Evolutionary conservation across 2,888 invertebrate species (phyloP).

Genomic region (Oligia strigilis): DNA sequence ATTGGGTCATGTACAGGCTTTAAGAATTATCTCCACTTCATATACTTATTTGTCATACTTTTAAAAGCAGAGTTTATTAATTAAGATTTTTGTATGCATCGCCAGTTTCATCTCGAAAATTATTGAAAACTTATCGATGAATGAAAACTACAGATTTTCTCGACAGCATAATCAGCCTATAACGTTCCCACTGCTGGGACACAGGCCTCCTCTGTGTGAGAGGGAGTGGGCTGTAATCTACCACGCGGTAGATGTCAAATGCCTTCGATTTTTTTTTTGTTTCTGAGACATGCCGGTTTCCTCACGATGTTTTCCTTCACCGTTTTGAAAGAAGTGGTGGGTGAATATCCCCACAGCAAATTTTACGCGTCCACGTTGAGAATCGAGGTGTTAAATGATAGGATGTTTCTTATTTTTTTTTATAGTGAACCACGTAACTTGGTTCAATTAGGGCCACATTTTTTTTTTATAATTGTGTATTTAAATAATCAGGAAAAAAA

Average conservation of each 20-base stretch:
- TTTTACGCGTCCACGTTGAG: too few species aligned
- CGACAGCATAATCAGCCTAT: background rate
- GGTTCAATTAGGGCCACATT: too few species aligned
- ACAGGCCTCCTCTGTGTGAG: background rate
- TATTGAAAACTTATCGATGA: conserved; percentile 3
- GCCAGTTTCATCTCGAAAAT: conserved; percentile 18
- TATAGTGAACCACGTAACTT: too few species aligned
- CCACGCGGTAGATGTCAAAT: background rate
- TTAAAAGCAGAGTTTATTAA: conserved; percentile 8
- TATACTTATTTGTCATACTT: too few species aligned
- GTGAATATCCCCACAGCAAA: too few species aligned
- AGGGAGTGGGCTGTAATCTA: background rate
- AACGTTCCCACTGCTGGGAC: background rate
- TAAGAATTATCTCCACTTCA: conserved; percentile 18
- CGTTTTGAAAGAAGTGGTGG: background rate
- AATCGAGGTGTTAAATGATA: too few species aligned
- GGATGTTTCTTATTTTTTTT: too few species aligned
- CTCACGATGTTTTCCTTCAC: background rate
- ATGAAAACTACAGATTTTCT: background rate
- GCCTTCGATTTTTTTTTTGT: background rate
- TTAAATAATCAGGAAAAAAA: too few species aligned
- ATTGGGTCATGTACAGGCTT: background rate
- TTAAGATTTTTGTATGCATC: conserved; percentile 2
- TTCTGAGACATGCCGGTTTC: background rate
- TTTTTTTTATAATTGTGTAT: too few species aligned